phyloP scores from a whole-genome alignment of 30 jellyfish, hydroid and myxozoan species.

The Euphysa ruthae region DNA sequence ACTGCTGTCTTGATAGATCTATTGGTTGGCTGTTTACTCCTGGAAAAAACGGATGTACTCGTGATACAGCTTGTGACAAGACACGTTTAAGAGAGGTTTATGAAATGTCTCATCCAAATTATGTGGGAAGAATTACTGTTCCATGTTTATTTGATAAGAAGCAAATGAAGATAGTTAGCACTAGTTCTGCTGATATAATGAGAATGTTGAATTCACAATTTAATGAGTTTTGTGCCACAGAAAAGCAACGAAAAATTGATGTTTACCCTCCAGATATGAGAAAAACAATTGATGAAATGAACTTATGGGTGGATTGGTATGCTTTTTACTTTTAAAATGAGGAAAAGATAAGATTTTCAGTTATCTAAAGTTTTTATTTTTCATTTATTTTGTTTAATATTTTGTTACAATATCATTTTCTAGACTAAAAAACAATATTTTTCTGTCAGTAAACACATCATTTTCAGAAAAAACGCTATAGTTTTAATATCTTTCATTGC shows the following conservation, averaged over 20 bases:
- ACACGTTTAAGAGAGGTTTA: slow-evolving; percentile 43
- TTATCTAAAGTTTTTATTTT: no score
- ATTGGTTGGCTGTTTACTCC: slow-evolving; percentile 75
- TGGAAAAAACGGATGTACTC: slow-evolving; percentile 30
- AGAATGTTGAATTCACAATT: slow-evolving; percentile 68
- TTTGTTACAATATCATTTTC: no score
- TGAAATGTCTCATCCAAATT: slow-evolving; percentile 65
- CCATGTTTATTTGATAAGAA: slow-evolving; percentile 84
- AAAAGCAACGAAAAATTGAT: slow-evolving; percentile 48
- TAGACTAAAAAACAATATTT: no score
- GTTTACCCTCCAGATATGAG: slow-evolving; percentile 52
- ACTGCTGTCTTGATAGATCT: slow-evolving; percentile 39
- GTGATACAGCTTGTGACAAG: slow-evolving; percentile 54
- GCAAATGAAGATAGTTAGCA: slow-evolving; percentile 57
- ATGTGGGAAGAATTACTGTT: slow-evolving; percentile 64
- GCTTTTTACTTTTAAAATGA: no score
- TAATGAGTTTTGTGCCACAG: slow-evolving; percentile 40
- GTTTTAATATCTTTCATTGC: no score
- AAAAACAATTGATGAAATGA: slow-evolving; percentile 63
- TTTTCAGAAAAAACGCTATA: no score
- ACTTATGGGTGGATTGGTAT: slow-evolving; percentile 64
- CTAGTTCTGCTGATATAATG: slow-evolving; percentile 70
- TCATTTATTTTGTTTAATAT: no score
- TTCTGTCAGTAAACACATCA: no score
- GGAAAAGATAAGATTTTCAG: no score